phyloP scores from a whole-genome alignment of 2,797 vertebrate species.

The Lithobates sylvaticus region DNA sequence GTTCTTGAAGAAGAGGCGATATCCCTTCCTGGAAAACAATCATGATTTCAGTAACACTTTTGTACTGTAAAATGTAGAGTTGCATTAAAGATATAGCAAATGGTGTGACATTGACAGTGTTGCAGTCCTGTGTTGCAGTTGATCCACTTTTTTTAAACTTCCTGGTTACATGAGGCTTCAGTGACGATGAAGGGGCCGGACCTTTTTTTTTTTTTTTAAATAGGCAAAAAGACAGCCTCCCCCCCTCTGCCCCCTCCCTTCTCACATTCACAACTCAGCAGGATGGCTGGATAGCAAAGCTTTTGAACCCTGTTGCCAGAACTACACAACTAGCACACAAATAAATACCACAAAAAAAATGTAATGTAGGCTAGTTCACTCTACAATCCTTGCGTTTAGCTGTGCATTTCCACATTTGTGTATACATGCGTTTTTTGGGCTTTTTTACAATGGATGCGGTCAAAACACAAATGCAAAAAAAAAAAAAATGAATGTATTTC shows the following conservation, averaged over 20 bases:
- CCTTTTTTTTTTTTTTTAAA: neutral
- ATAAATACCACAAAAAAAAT: too few species aligned
- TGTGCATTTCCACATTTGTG: too few species aligned
- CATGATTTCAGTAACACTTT: neutral
- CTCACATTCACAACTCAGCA: slow-evolving; percentile 2
- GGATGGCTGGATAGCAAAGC: neutral
- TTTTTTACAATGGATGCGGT: too few species aligned
- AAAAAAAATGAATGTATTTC: too few species aligned
- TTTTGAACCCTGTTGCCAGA: neutral
- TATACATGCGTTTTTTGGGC: too few species aligned
- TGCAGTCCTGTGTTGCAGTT: neutral
- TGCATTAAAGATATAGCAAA: neutral
- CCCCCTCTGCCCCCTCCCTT: neutral
- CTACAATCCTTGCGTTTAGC: too few species aligned
- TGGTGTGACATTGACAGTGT: neutral
- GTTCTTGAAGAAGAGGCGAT: slow-evolving; percentile 9
- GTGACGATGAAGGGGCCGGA: slow-evolving; percentile 20
- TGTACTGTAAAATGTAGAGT: neutral
- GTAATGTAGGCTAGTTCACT: too few species aligned
- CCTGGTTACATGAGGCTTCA: slow-evolving; percentile 44
- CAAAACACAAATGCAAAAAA: too few species aligned
- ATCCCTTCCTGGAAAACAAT: neutral
- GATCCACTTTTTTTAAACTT: slow-evolving; percentile 50
- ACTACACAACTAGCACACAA: too few species aligned
- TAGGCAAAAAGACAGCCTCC: neutral